phyloP scores from a whole-genome alignment of 2,888 invertebrate species.

The Amblyjoppa fuscipennis region DNA sequence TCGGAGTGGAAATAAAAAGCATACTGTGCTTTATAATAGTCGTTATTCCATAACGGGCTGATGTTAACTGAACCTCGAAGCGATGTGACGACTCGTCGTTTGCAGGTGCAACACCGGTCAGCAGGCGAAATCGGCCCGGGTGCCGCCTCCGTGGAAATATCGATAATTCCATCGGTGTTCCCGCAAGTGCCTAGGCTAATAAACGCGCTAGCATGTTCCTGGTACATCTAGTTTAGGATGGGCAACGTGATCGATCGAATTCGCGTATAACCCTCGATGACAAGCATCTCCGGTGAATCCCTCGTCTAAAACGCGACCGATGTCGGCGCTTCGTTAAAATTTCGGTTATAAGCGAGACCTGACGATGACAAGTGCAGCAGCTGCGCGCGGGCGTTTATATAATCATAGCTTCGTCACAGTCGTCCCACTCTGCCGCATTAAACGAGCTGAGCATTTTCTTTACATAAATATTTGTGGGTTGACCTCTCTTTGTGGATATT shows the following conservation, averaged over 20 bases:
- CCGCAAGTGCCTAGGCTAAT: constrained; percentile 1
- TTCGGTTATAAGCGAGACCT: constrained; percentile 23
- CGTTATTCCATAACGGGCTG: not conserved
- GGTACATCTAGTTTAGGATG: constrained; percentile 4
- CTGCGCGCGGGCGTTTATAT: not conserved
- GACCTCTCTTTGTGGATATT: not conserved
- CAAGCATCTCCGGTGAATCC: not conserved
- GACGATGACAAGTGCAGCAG: constrained; percentile 28
- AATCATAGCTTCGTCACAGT: not conserved
- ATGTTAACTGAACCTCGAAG: constrained; percentile 11
- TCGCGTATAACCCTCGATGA: not conserved
- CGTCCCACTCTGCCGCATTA: not conserved
- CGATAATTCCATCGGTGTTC: constrained; percentile 31
- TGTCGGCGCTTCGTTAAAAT: constrained; percentile 4
- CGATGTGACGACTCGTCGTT: constrained; percentile 14
- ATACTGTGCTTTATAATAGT: not conserved
- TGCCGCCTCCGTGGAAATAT: constrained; percentile 12
- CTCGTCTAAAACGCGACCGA: not conserved
- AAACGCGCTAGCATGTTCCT: not conserved
- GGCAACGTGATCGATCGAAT: not conserved
- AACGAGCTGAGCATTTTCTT: no score
- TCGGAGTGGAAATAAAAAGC: not conserved
- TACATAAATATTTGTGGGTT: not conserved
- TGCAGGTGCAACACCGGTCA: constrained; percentile 18
- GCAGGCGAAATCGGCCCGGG: constrained; percentile 7